Evolutionary conservation across 2,888 invertebrate genomes (phyloP), one percentile per base, ranked within the genome.

Genomic region (Phrixothrix hirtus): DNA sequence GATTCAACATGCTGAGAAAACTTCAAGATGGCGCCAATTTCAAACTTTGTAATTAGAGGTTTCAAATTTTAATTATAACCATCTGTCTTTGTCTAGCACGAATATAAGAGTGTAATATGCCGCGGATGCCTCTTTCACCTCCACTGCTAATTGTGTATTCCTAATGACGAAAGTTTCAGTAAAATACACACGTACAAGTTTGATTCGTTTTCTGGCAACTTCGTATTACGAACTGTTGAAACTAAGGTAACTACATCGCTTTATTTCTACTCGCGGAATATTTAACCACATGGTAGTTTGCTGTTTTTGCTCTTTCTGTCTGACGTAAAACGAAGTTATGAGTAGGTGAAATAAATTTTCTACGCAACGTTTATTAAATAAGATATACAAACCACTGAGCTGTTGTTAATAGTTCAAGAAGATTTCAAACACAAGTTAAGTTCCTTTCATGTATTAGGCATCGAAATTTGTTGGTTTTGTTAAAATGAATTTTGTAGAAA

Each of bases 21-120:
- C 62, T 65, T 60, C 68, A 69, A 68, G 67, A 68, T 68, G 69
- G 69, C 70, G 69, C 63, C 68, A 61, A 66, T 66, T 63, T 64
- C 61, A 59, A 68, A 67, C 68, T 67, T 61, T 55, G 63, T 70
- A 69, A 71, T 71, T 70, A 70, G 70, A 68, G 67, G 67, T 69
- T 69, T 69, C 69, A 61, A 65, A 68, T 71, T 71, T 71, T 69
- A 68, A 70, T 70, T 69, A 65, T 60, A 62, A 59, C 63, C 50
- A 51, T 60, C 64, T 58, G 62, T 69, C 70, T 66, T 66, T 66
- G 65, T 70, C 66, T 61, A 32, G 50, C 66, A 59, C 51, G 59
- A 58, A 61, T 56, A 61, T 58, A 63, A 61, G 57, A 46, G 58
- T 60, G 59, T 60, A 46, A 59, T 57, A 61, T 57, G 57, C 52